Conservation (phyloP, 1,140 invertebrate species). For the Drosophila neocordata region DNA sequence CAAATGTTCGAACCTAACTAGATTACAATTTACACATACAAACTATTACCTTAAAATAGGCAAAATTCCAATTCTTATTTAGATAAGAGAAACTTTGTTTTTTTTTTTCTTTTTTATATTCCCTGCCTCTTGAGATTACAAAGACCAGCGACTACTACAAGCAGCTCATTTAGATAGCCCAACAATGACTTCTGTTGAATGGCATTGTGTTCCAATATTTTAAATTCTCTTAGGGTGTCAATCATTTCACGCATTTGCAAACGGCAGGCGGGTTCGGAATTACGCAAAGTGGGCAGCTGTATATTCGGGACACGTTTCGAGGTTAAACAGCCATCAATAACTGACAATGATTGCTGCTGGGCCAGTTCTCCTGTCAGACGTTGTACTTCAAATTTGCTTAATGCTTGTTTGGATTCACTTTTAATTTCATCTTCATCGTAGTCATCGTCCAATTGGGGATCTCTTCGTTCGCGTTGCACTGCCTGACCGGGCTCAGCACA, state of each 20-base stretch:
- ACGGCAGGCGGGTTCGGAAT: constrained; percentile 65
- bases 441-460: constrained; percentile 13
- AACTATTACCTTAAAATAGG: constrained; percentile 44
- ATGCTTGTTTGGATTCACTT: constrained; percentile 8
- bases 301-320: constrained; percentile 61
- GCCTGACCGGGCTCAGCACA: constrained; percentile 74
- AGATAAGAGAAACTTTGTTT: not conserved
- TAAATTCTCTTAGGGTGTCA: constrained; percentile 63
- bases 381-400: constrained; percentile 60
- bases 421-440: constrained; percentile 31
- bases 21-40: constrained; percentile 14
- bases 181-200: constrained; percentile 61
- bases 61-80: not conserved
- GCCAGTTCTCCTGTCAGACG: constrained; percentile 63
- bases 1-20: not conserved
- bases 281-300: constrained; percentile 64
- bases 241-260: constrained; percentile 65
- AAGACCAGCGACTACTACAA: constrained; percentile 65
- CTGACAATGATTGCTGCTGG: constrained; percentile 55
- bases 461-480: constrained; percentile 33
- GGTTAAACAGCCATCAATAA: constrained; percentile 61
- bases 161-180: constrained; percentile 74
- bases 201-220: constrained; percentile 64
- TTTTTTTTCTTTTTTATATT: constrained; percentile 8
- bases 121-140: constrained; percentile 75